Evolutionary conservation across 2,888 invertebrate genomes (phyloP), one percentile per base, ranked within the genome.

Genomic region (Anarsia innoxiella): DNA sequence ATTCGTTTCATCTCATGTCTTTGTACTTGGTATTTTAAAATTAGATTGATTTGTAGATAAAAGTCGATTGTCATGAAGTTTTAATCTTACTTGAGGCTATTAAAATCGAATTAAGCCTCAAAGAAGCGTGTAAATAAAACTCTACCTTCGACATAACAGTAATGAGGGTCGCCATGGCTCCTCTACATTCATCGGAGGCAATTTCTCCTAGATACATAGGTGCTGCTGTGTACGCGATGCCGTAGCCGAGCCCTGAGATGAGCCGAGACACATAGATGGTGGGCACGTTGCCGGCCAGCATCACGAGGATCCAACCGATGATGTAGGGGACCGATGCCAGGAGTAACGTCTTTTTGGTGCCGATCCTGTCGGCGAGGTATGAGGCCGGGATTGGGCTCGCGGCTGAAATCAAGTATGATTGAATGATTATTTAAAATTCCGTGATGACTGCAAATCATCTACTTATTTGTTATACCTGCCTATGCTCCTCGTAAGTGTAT

Each of bases 121-220:
- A n/a, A n/a, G n/a, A n/a, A n/a, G n/a, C n/a, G n/a, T n/a, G n/a
- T n/a, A n/a, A n/a, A n/a, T n/a, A n/a, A n/a, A n/a, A n/a, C n/a
- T n/a, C n/a, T 52, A 87, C 86, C 66, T 88, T 86, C 8, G 82
- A 83, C 69, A 84, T 85, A 5, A 88, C 83, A 12, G 89, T 87
- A 46, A 87, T 86, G 10, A 88, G 84, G 0, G 88, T 87, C 0
- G 90, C 88, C 61, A 90, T 83, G 15, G 88, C 76, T 0, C 88
- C 88, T 1, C 88, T 69, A 28, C 88, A 85, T 44, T 87, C 80
- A 53, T 88, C 83, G 12, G 88, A 88, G 2, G 88, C 87, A 27
- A 88, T 88, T 57, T 88, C 88, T 6, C 88, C 88, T 31, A 88
- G 72, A 58, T 88, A 88, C 88, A 88, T 88, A 0, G 88, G 88